phyloP scores from a whole-genome alignment of 1,140 invertebrate genomes.

The Drosophila sp. region DNA sequence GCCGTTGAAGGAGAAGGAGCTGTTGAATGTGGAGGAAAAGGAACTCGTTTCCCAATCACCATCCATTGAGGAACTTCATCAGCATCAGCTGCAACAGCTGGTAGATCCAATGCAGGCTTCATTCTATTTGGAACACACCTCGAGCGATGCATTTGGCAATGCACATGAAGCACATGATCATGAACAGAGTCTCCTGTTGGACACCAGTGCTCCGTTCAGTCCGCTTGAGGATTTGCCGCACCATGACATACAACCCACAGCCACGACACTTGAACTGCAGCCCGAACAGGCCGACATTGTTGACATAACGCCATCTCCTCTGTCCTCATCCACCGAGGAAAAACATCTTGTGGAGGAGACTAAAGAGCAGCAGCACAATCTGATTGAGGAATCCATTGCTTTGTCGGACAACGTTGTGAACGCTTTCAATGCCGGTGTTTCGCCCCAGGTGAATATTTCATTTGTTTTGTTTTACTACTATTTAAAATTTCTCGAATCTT shows the following conservation, averaged over 20 bases:
- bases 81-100: conserved; percentile 45
- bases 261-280: conserved; percentile 60
- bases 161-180: conserved; percentile 16
- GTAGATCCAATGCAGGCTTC: conserved; percentile 79
- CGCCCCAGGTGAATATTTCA: conserved; percentile 55
- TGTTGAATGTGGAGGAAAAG: conserved; percentile 76
- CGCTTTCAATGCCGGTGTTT: conserved; percentile 49
- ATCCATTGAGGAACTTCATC: conserved; percentile 77
- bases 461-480: background rate
- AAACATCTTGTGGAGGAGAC: conserved; percentile 79
- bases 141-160: conserved; percentile 41
- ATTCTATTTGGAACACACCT: conserved; percentile 72
- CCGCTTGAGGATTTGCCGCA: conserved; percentile 35
- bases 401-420: conserved; percentile 43
- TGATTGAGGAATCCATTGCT: conserved; percentile 28
- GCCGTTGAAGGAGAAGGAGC: conserved; percentile 55
- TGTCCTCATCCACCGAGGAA: conserved; percentile 74
- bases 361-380: conserved; percentile 58
- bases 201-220: conserved; percentile 70
- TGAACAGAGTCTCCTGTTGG: conserved; percentile 55
- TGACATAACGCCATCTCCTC: conserved; percentile 70
- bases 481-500: conserved; percentile 6
- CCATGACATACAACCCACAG: conserved; percentile 22
- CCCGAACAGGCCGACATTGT: conserved; percentile 61
- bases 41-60: conserved; percentile 74